Base-by-base conservation (phyloP, 2,113 vertebrate genomes). In the Cavia porcellus region DNA sequence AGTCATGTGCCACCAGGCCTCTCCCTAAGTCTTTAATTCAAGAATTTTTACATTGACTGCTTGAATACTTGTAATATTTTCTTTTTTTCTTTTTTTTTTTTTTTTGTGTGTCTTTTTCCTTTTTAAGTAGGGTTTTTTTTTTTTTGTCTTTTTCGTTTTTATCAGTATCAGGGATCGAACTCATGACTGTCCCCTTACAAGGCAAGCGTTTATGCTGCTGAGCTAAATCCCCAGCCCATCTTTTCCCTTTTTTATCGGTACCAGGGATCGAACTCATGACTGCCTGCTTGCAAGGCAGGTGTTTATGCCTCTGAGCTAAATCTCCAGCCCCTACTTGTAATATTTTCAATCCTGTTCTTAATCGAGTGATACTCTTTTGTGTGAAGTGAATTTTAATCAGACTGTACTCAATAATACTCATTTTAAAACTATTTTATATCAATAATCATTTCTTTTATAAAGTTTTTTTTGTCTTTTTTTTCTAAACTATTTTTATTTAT, bases 371-470 rank as follows among this genome's bases (percentile, higher is more conserved):
- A 89, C 1, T 5, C 35, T 79, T 90, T 90, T 66, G n/a, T 86
- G 9, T 89, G 90, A 92, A 79, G n/a, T 82, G 24, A 79, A 2
- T 89, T 90, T 30, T 94, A 91, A 80, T 83, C 47, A 94, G 52
- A 89, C 12, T 95, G 2, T 66, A 38, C 35, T 87, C 72, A 81
- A 89, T 68, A 95, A 86, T 64, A 86, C 38, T 84, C 13, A 85
- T 85, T 94, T 92, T 90, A 90, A 93, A 90, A 42, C 28, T 86
- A 57, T 57, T 61, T 94, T 96, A 94, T 90, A 42, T 57, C 70
- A 86, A 10, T 64, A 94, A 92, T 75, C 22, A 72, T 72, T 42
- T 42, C 15, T 70, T 70, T 93, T 30, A 75, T 42, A 8, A 25
- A 25, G 45, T 38, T 86, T 6, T 35, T 83, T 25, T 86, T 50